These are phyloP conservation scores for Thalpophila matura DNA, from an alignment of 2,888 invertebrate species.

Conservation along the genomic window DNA sequence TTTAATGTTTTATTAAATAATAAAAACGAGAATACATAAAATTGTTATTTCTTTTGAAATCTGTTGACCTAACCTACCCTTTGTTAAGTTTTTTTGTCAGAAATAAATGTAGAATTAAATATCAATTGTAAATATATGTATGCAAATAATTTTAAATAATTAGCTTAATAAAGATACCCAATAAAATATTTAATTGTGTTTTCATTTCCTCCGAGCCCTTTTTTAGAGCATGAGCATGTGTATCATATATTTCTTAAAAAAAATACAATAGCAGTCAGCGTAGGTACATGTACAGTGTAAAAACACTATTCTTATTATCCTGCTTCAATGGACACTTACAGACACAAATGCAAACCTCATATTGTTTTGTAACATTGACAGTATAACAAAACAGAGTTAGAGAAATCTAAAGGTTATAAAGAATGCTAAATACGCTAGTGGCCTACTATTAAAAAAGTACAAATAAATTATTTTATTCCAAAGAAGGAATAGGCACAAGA, in stretches of 20 bases:
- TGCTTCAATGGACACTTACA: too few species aligned
- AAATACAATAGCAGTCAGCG: too few species aligned
- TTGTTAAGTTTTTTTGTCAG: conserved; percentile 12
- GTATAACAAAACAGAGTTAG: too few species aligned
- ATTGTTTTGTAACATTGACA: too few species aligned
- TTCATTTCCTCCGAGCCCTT: neutral
- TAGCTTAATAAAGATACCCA: conserved; percentile 80
- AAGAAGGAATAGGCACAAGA: too few species aligned
- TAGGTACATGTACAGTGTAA: too few species aligned
- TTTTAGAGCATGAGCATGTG: neutral
- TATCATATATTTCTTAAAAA: neutral
- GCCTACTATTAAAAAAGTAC: too few species aligned
- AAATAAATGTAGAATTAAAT: conserved; percentile 42
- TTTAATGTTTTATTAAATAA: neutral
- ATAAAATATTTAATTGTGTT: conserved; percentile 35
- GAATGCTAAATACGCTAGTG: too few species aligned
- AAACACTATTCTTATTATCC: too few species aligned
- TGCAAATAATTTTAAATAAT: conserved; percentile 72
- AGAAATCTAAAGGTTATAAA: too few species aligned
- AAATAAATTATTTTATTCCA: too few species aligned
- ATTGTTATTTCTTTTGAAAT: conserved; percentile 8
- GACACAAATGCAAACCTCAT: too few species aligned
- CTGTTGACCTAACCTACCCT: conserved; percentile 10
- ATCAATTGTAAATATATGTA: conserved; percentile 68
- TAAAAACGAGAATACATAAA: conserved; percentile 4